A percentile compares a stretch with the other conserved stretches of the same genome.
Evolutionary conservation across 2,888 invertebrate species (phyloP).

Genomic region (Hemistola chrysoprasaria): DNA sequence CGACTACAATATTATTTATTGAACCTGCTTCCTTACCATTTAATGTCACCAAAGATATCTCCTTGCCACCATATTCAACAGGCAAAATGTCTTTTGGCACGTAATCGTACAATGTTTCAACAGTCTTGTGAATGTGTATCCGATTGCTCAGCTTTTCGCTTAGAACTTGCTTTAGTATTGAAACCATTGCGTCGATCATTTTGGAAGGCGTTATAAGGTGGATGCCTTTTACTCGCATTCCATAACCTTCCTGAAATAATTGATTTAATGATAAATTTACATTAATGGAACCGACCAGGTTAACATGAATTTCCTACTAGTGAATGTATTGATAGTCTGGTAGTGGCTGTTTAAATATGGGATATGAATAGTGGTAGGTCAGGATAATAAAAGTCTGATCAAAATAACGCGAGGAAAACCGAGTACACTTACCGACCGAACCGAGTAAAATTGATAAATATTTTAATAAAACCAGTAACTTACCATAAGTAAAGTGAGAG

Average conservation of each 20-base stretch:
- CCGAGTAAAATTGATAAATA: too few species aligned
- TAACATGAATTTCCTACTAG: too few species aligned
- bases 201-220: slow-evolving; percentile 50
- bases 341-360: too few species aligned
- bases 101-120: slow-evolving; percentile 38
- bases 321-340: too few species aligned
- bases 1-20: slow-evolving; percentile 3
- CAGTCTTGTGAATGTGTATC: slow-evolving; percentile 40
- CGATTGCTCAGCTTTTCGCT: slow-evolving; percentile 47
- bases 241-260: slow-evolving; percentile 54
- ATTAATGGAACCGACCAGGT: too few species aligned
- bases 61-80: slow-evolving; percentile 54
- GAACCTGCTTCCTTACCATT: slow-evolving; percentile 41
- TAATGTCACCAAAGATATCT: slow-evolving; percentile 36
- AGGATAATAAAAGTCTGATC: too few species aligned
- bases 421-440: too few species aligned
- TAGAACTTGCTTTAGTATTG: slow-evolving; percentile 46
- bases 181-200: slow-evolving; percentile 40
- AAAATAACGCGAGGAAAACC: too few species aligned
- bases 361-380: too few species aligned
- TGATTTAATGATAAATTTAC: neutral
- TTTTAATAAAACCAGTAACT: slow-evolving; percentile 11
- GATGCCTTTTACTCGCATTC: slow-evolving; percentile 51
- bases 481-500: slow-evolving; percentile 29
- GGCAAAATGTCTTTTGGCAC: slow-evolving; percentile 49